A percentile compares a stretch with the other conserved stretches of the same genome.
phyloP scores from a whole-genome alignment of 2,797 vertebrate genomes.

The Rhynchonycteris naso region DNA sequence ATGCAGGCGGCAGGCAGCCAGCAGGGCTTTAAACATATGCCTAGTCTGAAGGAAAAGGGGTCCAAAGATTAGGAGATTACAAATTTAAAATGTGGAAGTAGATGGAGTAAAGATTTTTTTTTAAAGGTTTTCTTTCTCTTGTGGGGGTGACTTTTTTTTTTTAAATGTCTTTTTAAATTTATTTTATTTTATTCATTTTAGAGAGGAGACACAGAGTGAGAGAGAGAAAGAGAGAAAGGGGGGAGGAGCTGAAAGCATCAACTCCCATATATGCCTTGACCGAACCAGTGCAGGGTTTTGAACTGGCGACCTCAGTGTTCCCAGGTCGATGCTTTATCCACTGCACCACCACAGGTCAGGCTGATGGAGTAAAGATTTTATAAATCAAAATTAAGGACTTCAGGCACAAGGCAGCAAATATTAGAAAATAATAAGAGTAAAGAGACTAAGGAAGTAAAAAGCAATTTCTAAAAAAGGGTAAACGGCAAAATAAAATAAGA shows the following conservation, averaged over 20 bases:
- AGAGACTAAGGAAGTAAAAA: slow-evolving; percentile 3
- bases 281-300: too few relatives aligned
- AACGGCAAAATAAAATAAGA: slow-evolving; percentile 46
- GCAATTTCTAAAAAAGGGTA: slow-evolving; percentile 24
- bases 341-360: too few relatives aligned
- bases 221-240: too few relatives aligned
- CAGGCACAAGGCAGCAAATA: background rate
- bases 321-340: too few relatives aligned
- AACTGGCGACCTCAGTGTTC: too few relatives aligned
- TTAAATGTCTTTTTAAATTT: too few relatives aligned
- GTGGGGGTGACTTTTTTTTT: too few relatives aligned
- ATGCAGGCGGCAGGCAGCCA: background rate
- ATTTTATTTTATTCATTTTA: too few relatives aligned
- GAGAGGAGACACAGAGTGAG: too few relatives aligned
- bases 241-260: too few relatives aligned
- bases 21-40: background rate
- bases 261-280: too few relatives aligned
- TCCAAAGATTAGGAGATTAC: background rate
- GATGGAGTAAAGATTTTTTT: background rate
- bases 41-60: background rate
- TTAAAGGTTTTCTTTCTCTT: too few relatives aligned
- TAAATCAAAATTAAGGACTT: background rate
- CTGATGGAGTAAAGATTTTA: background rate
- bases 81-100: background rate
- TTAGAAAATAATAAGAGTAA: background rate